Base-by-base conservation (phyloP, 2,888 invertebrate species). In the Achlya flavicornis region DNA sequence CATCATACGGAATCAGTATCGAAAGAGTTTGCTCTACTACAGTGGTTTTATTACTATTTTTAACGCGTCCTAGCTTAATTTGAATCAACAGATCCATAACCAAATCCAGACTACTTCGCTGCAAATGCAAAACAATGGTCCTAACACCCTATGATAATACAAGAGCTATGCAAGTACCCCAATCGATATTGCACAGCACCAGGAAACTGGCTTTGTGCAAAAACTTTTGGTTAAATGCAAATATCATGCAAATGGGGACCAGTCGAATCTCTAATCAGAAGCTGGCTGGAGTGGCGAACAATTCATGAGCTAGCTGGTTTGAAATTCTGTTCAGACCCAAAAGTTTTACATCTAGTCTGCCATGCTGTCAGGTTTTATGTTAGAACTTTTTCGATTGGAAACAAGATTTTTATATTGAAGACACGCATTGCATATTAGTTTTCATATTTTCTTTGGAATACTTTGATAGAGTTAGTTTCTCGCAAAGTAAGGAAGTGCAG, bases 261-360 rank as follows among this genome's bases (percentile, higher is more conserved):
- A n/a, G 58, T 16, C n/a, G 58, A 58, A 58, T 58, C n/a, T 35
- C n/a, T 58, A 58, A 35, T 58, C 53, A 53, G 53, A 19, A 10
- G 0, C 53, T 53, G 1, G 19, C 53, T 53, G 53, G 19, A 53
- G 53, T 19, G 53, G 53, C 53, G 53, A 53, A 53, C 53, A 53
- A 53, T 19, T 53, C 53, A 53, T 53, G 53, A 14, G 19, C 53
- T 53, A 53, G 53, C 53, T 53, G 10, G 53, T 53, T 41, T 19
- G 10, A 53, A 53, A 53, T 53, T 53, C 53, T 53, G 53, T 10
- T 19, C 16, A 0, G 16, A 19, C 10, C 19, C 16, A 3, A 53
- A 53, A 53, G 10, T 48, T 53, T 19, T 53, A 53, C 53, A 19
- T 16, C 7, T 16, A 48, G 53, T 3, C 46, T 46, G 5, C 48